Evolutionary conservation across 2,113 vertebrate genomes (phyloP), one percentile per base, ranked within the genome.

Genomic region (Brevimyrus niger): DNA sequence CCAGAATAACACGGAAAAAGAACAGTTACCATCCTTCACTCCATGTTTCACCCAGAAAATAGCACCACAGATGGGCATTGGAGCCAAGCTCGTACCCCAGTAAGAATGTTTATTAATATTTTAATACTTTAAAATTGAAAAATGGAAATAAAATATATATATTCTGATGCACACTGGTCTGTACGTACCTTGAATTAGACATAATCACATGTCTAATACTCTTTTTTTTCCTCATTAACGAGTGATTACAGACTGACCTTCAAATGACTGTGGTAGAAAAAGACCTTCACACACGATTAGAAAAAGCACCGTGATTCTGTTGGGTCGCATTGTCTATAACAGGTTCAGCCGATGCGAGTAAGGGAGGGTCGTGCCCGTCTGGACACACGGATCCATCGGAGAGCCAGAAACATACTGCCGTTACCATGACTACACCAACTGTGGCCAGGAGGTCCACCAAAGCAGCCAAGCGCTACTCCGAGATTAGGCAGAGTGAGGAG

Each of bases 361-460:
- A 10, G 47, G 15, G 46, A 21, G 27, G 61, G n/a, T 88, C 23
- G 8, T 42, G 58, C 61, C 92, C 89, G 89, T 90, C 69, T 89
- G 44, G 87, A 89, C 92, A 88, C 92, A 90, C 91, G 92, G 91
- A 92, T 90, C 91, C 86, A 80, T 91, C 92, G 90, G 90, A 87
- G 93, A 92, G 92, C 88, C 90, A 89, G 91, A 89, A 87, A 89
- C 92, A 92, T 92, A 88, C 92, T 92, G 90, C 92, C 53, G 95
- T 96, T 94, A 93, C 95, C 95, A 95, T 96, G 95, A 94, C 95
- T 93, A 96, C 96, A 90, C 73, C 91, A 93, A 90, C 91, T 47
- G 90, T 91, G 92, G 94, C 93, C 94, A 93, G 92, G 90, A 94
- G 94, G 94, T 92, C 93, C 53, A 89, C 51, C 80, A 83, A 91